A percentile compares a stretch with the other conserved stretches of the same genome.
phyloP scores from a whole-genome alignment of 2,113 vertebrate genomes.

The Neotragus pygmaeus region DNA sequence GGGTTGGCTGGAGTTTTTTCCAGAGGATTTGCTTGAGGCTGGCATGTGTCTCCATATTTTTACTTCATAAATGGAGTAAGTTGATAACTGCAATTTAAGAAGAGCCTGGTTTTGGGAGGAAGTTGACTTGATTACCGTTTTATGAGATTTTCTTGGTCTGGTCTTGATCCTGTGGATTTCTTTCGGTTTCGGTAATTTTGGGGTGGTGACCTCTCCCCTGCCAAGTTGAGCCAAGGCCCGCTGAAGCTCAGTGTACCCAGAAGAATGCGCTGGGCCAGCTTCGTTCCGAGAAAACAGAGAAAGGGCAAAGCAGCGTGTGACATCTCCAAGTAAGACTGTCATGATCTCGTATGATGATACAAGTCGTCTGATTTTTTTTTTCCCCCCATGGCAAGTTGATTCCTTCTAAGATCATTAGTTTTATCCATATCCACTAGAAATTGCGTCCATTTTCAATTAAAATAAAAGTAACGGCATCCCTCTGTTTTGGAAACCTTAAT shows the following conservation, averaged over 20 bases:
- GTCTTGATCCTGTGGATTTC: constrained; percentile 33
- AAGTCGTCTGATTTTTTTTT: constrained; percentile 16
- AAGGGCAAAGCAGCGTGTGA: neutral
- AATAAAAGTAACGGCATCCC: constrained; percentile 67
- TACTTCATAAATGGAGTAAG: neutral
- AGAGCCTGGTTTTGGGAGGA: constrained; percentile 7
- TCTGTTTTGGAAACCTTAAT: constrained; percentile 71
- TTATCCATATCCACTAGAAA: constrained; percentile 70
- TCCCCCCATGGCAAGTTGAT: constrained; percentile 6
- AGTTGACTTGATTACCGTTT: neutral
- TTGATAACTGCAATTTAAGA: neutral
- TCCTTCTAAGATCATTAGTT: constrained; percentile 73
- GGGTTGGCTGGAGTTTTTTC: neutral
- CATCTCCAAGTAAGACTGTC: neutral
- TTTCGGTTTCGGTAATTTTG: constrained; percentile 30
- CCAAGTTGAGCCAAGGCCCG: neutral
- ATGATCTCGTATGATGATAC: neutral
- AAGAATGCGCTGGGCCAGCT: neutral
- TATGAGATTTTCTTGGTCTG: constrained; percentile 18
- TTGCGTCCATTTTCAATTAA: constrained; percentile 76
- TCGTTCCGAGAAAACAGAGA: neutral
- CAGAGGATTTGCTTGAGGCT: neutral
- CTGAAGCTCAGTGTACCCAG: neutral
- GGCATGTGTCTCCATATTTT: neutral
- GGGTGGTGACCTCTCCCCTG: neutral